Base-by-base conservation (phyloP, 2,888 invertebrate species). In the Ichneumoninae sp. region DNA sequence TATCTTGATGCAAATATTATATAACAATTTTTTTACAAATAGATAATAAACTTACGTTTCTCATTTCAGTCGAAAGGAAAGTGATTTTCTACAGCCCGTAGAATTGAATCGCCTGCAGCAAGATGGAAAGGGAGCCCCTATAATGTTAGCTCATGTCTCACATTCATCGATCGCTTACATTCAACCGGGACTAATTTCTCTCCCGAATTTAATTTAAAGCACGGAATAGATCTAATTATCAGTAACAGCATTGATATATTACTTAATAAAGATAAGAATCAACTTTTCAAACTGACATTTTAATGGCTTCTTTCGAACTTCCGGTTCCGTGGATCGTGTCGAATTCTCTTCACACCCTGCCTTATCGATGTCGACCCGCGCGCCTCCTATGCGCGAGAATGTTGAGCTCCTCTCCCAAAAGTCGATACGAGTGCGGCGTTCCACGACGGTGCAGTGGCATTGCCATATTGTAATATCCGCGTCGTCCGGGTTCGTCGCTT, bases 71-170 rank as follows among this genome's bases (percentile, higher is more conserved):
- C 87, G 87, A 4, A 88, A 87, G 80, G 90, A 90, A 6, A 90
- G 89, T 36, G 71, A 86, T 1, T 86, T 87, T 80, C 47, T 92
- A 33, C 91, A 93, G 82, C 89, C 91, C 6, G 90, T 90, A 10
- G 92, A 93, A 74, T 76, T 93, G 26, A 90, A 90, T 83, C 91
- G 91, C 30, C 74, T 93, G 44, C 90, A 92, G 65, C 91, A 92
- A 82, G 92, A 93, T 74, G 89, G 91, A 60, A 91, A 90, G 75
- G 90, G 90, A 40, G 88, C 90, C 6, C 90, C 92, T 52, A 89
- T 92, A 71, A 85, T 93, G 7, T 87, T 93, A 40, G 93, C 93
- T 40, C 87, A 89, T 19, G 93, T 93, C 33, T 91, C 92, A 1
- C 88, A 87, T 57, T 90, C 91, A 60, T 88, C 92, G 19, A 93